Evolutionary conservation across 2,888 invertebrate genomes (phyloP), one percentile per base, ranked within the genome.

Genomic region (Brenthis hecate): DNA sequence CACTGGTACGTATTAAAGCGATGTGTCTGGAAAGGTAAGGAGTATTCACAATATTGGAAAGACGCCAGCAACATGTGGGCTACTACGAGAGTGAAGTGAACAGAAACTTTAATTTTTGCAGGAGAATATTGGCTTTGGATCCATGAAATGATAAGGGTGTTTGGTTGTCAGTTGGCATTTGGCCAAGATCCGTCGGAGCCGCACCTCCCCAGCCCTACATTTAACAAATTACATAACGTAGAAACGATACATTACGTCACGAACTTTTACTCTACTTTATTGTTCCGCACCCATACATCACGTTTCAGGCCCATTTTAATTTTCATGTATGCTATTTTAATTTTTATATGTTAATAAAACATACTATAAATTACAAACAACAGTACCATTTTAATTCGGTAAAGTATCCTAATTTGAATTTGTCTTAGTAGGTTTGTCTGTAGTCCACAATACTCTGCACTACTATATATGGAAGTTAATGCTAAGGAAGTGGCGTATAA

Each of bases 81-180:
- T 71, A 68, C 66, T 58, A 65, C 56, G 71, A 75, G 75, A 73
- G 72, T 71, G 72, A 74, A 77, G 70, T 72, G 68, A 70, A 72
- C 73, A 68, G 73, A 77, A 79, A 76, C 76, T 78, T 77, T 78
- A 82, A 80, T 80, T 80, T 80, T 79, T 78, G 78, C 75, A 78
- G 77, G 71, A 72, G 74, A 77, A 74, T 81, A 81, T 80, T 79
- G 80, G 78, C 76, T 76, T 78, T 76, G 79, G 79, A 81, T 83
- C 79, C 77, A 75, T 75, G 78, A 75, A 73, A 77, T 83, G 85
- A 85, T 85, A 86, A 83, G 84, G 78, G 78, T 74, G 79, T 81
- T 79, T 80, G 78, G 77, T 79, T 77, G 84, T 84, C 85, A 81
- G 82, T 79, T 89, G 88, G 89, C 88, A 73, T 68, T 51, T 58